Evolutionary conservation across 2,113 vertebrate genomes (phyloP).

Genomic region (Tylochromis polylepis): DNA sequence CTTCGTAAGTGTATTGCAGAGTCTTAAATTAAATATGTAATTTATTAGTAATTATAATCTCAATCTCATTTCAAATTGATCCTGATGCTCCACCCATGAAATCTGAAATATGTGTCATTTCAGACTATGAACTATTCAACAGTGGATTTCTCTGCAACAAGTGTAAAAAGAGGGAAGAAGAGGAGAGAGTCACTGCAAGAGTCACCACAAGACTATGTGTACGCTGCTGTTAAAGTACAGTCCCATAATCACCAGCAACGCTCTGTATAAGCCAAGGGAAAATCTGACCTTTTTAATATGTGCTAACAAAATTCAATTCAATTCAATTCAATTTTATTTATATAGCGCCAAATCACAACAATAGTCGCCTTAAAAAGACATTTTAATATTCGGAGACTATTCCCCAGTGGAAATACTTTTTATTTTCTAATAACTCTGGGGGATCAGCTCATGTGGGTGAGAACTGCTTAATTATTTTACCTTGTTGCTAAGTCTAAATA

Average conservation of each 20-base stretch:
- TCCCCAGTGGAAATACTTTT: fast-evolving
- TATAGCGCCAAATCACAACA: too few relatives aligned
- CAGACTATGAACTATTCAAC: neutral
- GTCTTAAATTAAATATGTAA: neutral
- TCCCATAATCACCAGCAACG: neutral
- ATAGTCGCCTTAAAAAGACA: too few relatives aligned
- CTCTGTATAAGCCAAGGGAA: neutral
- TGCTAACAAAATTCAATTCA: too few relatives aligned
- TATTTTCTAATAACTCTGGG: fast-evolving
- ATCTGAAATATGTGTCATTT: neutral
- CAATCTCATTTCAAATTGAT: neutral
- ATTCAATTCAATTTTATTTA: too few relatives aligned
- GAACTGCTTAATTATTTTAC: too few relatives aligned
- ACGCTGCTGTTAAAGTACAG: neutral
- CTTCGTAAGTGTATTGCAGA: too few relatives aligned
- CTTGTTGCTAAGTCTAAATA: too few relatives aligned
- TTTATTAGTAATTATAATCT: neutral
- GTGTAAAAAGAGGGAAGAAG: neutral
- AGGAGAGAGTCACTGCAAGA: neutral
- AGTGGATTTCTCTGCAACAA: neutral
- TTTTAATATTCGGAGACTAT: neutral
- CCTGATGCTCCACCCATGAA: neutral
- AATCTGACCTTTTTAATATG: neutral
- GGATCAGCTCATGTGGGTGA: neutral
- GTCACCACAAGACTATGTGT: neutral